Base-by-base conservation (phyloP, 2,113 vertebrate species). In the Mystacornis crossleyi region DNA sequence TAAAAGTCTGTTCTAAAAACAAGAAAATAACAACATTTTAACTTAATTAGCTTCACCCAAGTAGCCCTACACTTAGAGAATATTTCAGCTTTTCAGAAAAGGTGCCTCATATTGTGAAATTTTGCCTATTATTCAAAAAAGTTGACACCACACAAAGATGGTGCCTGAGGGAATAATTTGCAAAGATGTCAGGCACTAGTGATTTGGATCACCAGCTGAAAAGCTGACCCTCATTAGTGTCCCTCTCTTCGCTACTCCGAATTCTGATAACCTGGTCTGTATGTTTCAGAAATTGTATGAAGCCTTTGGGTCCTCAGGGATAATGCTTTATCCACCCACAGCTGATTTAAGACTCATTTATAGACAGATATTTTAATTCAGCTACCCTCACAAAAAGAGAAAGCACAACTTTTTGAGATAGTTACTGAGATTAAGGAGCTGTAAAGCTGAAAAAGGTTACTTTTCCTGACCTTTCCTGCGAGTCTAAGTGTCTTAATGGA, bases 361-460 rank as follows among this genome's bases (percentile, higher is more conserved):
- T 71, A 92, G 48, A 57, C 9, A 73, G 60, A 78, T 55, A 75
- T 69, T 90, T 72, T 62, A 90, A 73, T 43, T 74, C 18, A 71
- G 14, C 13, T 82, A 74, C 58, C 55, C 29, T 26, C 26, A 75
- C 19, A 19, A 74, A 50, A 93, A 85, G 60, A 86, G 55, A 93
- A 75, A 65, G 45, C 34, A 78, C 51, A 91, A 91, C 8, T 79
- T 95, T 90, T 90, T 65, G 66, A 93, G 77, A 40, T 60, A 91
- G 17, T 23, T 91, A 92, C 90, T 90, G 65, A 95, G 60, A 92
- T 87, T 93, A 95, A 94, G 45, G 66, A 93, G 45, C 26, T 23
- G 33, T 70, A 65, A 93, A 90, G 29, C 75, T 87, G 89, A 85
- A 89, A 95, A 95, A 92, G 20, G 54, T 93, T 95, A 62, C 24